Evolutionary conservation across 2,797 vertebrate genomes (phyloP), one percentile per base, ranked within the genome.

Genomic region (Pseudopleuronectes americanus): DNA sequence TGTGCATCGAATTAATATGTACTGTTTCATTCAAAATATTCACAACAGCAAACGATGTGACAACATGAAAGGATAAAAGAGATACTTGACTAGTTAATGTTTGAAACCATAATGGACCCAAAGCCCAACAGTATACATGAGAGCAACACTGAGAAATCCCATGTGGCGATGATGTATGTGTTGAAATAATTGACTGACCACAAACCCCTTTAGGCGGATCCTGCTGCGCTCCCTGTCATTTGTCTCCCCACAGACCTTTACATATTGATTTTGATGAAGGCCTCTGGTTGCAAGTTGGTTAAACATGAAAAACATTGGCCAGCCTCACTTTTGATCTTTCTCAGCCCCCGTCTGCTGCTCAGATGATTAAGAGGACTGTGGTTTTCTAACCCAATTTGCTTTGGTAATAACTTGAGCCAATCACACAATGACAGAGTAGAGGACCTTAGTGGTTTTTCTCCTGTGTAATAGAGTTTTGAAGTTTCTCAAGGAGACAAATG

Each of bases 371-470:
- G 63, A 68, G 71, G 47, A 13, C 21, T 21, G 66, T 8, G 74
- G 76, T 70, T 49, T 4, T 17, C 33, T 56, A 66, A 79, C 74
- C 67, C 59, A 65, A 7, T 84, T 86, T 78, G 51, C 75, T 89
- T 66, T 74, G 65, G 64, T 73, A 73, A 76, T 65, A 59, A 69
- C 49, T 51, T 10, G 57, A 74, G 54, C 71, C 80, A 69, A 68
- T 84, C 74, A 55, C 57, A 71, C 54, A 54, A 77, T 81, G 84
- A 83, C 71, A 74, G 80, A 77, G 76, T 21, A 4, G 71, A 80
- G 38, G 57, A 26, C 49, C 49, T 62, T 41, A 0, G 33, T 14
- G 70, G 57, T 47, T 72, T 71, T 49, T n/a, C 56, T 65, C 54
- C 47, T 36, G 62, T 57, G 70, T 75, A 66, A 72, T 45, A 23